Percentiles rank a stretch among this genome's conserved stretches.
Evolutionary conservation across 1,140 invertebrate genomes (phyloP).

Genomic region (Drosophila mojavensis): DNA sequence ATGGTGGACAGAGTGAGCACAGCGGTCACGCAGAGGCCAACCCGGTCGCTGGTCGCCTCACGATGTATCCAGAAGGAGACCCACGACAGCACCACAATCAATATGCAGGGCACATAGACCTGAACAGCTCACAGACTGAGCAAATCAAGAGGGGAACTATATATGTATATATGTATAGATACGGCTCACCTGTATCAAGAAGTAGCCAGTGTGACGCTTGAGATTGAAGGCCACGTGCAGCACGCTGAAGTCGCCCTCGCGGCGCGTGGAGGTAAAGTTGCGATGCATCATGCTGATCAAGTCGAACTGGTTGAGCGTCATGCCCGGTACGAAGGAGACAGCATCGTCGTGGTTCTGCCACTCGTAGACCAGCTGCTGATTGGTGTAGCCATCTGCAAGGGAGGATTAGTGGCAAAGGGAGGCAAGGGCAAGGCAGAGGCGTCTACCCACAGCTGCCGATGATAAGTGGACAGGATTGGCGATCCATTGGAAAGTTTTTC

Average conservation of each 20-base stretch:
- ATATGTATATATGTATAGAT: not conserved
- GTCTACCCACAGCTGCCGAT: conserved; percentile 96
- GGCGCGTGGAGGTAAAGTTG: conserved; percentile 90
- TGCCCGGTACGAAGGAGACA: conserved; percentile 94
- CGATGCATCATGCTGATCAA: conserved; percentile 93
- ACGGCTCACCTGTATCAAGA: conserved; percentile 91
- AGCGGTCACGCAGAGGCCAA: conserved; percentile 93
- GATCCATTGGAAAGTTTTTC: conserved; percentile 98
- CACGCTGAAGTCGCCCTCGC: conserved; percentile 94
- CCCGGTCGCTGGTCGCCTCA: conserved; percentile 92
- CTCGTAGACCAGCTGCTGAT: conserved; percentile 93
- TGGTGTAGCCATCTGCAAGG: conserved; percentile 93
- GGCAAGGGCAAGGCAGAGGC: not conserved
- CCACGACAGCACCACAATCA: conserved; percentile 97
- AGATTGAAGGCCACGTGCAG: conserved; percentile 97
- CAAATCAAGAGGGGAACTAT: not conserved
- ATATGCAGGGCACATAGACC: conserved; percentile 96
- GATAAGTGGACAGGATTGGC: conserved; percentile 95
- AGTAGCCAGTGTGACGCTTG: conserved; percentile 95
- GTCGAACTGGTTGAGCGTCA: conserved; percentile 96
- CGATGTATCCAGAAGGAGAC: conserved; percentile 98
- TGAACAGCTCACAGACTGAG: conserved; percentile 64
- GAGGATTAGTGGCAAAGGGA: not conserved
- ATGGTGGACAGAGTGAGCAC: conserved; percentile 96
- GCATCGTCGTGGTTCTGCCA: conserved; percentile 93